Evolutionary conservation across 2,888 invertebrate genomes (phyloP).

Genomic region (Tolmerus cingulatus): DNA sequence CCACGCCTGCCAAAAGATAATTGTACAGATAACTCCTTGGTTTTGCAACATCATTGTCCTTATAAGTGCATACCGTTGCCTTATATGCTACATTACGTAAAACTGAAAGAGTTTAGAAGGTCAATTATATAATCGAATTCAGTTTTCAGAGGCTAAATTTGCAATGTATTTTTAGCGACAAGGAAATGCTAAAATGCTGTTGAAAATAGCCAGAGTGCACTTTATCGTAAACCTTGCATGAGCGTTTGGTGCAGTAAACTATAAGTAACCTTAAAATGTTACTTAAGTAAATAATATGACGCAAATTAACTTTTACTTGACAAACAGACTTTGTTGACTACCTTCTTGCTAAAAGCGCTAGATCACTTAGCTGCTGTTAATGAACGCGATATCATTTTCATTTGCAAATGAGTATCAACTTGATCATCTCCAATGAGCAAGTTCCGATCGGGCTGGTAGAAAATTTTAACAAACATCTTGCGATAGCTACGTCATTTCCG

Average conservation of each 20-base stretch:
- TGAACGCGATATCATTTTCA: background rate
- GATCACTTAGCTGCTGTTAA: background rate
- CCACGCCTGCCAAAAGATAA: background rate
- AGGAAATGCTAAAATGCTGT: background rate
- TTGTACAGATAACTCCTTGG: background rate
- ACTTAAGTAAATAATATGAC: background rate
- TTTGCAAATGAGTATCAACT: background rate
- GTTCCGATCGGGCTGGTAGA: background rate
- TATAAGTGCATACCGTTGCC: background rate
- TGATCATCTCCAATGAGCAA: background rate
- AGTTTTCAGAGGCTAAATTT: background rate
- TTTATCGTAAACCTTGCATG: background rate
- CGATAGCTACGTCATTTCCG: background rate
- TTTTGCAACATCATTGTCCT: background rate
- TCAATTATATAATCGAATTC: background rate
- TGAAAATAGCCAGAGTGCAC: background rate
- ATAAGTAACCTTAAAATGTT: background rate
- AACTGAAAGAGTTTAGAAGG: background rate
- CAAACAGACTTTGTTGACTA: background rate
- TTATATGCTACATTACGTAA: background rate
- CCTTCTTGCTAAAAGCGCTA: background rate
- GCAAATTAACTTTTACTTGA: background rate
- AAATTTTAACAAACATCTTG: background rate
- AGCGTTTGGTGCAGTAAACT: background rate
- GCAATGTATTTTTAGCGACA: background rate